Percentiles rank a stretch among this genome's conserved stretches.
Evolutionary conservation across 2,888 invertebrate species (phyloP).

Genomic region (Cistogaster globosa): DNA sequence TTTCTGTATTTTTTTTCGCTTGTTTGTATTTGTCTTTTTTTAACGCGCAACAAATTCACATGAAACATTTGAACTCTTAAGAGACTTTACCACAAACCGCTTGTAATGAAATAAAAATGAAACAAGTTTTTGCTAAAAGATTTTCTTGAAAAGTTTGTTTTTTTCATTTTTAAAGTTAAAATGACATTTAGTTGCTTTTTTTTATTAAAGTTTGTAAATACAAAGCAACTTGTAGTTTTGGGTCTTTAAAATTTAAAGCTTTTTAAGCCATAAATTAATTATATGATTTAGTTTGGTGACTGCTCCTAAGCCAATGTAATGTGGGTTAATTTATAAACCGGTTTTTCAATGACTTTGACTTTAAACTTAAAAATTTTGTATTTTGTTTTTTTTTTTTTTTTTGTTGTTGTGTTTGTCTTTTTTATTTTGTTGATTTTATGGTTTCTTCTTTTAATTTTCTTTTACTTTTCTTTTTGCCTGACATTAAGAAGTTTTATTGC

Average conservation of each 20-base stretch:
- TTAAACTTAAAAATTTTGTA: slow-evolving; percentile 27
- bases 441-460: neutral
- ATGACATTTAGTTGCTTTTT: slow-evolving; percentile 36
- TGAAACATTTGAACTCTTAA: slow-evolving; percentile 56
- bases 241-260: slow-evolving; percentile 30
- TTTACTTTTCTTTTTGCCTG: slow-evolving; percentile 28
- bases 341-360: slow-evolving; percentile 57
- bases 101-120: slow-evolving; percentile 16
- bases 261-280: slow-evolving; percentile 19
- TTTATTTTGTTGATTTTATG: neutral
- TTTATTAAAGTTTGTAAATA: slow-evolving; percentile 25
- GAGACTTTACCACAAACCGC: slow-evolving; percentile 17
- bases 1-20: no score
- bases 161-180: neutral
- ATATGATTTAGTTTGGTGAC: slow-evolving; percentile 19
- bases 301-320: slow-evolving; percentile 53
- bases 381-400: neutral
- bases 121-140: slow-evolving; percentile 38
- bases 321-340: slow-evolving; percentile 70
- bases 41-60: neutral
- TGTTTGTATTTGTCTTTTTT: no score
- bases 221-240: neutral
- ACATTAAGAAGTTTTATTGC: slow-evolving; percentile 45
- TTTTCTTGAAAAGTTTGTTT: neutral
- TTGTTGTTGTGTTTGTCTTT: no score